Conservation (phyloP, 2,113 vertebrate species). For the Globicephala melas region DNA sequence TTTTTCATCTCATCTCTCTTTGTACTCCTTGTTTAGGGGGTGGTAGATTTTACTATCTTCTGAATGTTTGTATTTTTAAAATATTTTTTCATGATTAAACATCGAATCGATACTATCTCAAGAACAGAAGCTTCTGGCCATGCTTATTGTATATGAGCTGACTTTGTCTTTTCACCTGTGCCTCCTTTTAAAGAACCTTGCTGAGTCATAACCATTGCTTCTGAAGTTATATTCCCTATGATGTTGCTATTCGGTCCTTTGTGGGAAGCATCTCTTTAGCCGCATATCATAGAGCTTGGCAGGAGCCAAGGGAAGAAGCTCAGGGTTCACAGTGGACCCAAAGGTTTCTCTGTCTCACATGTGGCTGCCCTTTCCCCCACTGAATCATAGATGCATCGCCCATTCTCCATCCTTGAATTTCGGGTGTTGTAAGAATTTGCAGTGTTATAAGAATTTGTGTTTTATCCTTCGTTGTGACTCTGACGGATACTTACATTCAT, state of each 20-base stretch:
- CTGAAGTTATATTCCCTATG: rapidly evolving
- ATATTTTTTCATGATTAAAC: neutral
- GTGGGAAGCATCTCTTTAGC: neutral
- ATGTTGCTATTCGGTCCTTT: neutral
- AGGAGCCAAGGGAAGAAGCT: neutral
- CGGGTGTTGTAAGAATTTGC: rapidly evolving
- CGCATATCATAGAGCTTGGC: rapidly evolving
- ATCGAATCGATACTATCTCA: neutral
- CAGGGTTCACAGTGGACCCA: neutral
- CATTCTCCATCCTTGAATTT: neutral
- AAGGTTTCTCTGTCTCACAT: no score
- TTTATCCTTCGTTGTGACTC: neutral
- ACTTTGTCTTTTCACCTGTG: neutral
- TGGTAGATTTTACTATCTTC: neutral
- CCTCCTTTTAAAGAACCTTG: no score
- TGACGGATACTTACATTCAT: neutral
- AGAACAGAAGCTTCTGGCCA: neutral
- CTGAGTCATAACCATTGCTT: neutral
- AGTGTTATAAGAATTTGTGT: neutral
- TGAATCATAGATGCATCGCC: rapidly evolving
- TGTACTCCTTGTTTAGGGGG: neutral
- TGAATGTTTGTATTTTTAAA: neutral
- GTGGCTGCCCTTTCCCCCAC: rapidly evolving
- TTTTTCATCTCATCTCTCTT: neutral
- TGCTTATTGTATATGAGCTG: rapidly evolving